Evolutionary conservation across 92 coral and sea anemone genomes (phyloP).

Genomic region (Muricea muricata): DNA sequence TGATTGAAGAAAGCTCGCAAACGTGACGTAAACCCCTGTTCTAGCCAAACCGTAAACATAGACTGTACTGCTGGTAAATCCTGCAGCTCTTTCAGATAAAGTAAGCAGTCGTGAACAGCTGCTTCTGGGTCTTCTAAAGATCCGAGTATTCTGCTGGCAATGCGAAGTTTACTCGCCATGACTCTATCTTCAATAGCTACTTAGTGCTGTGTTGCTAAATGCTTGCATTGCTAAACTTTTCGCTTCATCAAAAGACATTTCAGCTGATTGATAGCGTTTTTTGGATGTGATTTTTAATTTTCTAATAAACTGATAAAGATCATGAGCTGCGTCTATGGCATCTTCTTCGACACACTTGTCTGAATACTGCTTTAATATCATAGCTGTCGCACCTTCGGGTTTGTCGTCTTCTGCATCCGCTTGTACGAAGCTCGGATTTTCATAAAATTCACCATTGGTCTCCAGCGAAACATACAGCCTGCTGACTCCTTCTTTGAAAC

Average conservation of each 20-base stretch:
- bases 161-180: neutral
- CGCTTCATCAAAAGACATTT: neutral
- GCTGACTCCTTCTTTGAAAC: neutral
- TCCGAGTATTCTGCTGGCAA: slow-evolving; percentile 1
- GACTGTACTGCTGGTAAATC: neutral
- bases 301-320: neutral
- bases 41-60: neutral
- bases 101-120: neutral
- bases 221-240: neutral
- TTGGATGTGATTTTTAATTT: neutral
- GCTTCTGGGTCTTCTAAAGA: neutral
- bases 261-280: neutral
- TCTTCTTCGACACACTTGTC: neutral
- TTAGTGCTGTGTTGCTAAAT: neutral
- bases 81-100: neutral
- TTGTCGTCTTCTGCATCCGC: neutral
- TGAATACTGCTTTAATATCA: neutral
- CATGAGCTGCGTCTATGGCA: neutral
- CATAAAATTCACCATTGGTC: neutral
- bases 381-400: neutral
- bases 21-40: neutral
- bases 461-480: neutral
- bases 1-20: neutral
- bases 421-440: neutral
- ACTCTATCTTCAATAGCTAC: neutral